These are phyloP conservation scores for Branchipolynoe longqiensis DNA, from an alignment of 2,888 invertebrate genomes.

Conservation along the genomic window DNA sequence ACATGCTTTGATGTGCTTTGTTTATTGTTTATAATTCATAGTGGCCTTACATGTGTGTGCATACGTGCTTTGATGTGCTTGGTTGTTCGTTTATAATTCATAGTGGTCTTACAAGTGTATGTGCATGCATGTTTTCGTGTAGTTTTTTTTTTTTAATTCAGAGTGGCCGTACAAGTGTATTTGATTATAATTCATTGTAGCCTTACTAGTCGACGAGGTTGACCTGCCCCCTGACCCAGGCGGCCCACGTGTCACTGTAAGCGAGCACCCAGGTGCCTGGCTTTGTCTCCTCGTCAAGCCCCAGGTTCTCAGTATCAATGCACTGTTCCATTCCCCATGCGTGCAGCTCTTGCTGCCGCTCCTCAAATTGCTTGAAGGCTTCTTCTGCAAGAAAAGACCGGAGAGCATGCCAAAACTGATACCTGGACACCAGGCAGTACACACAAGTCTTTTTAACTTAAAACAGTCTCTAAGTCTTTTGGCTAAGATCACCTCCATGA, in stretches of 20 bases:
- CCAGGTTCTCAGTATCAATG: conserved; percentile 61
- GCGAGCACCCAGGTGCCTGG: conserved; percentile 67
- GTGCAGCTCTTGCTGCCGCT: neutral
- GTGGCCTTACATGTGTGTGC: too few species aligned
- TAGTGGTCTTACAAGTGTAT: too few species aligned
- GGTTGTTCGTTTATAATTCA: too few species aligned
- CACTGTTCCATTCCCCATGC: neutral
- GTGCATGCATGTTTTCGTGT: too few species aligned
- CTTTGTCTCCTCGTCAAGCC: conserved; percentile 58
- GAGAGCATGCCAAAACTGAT: neutral
- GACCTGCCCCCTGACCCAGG: conserved; percentile 69
- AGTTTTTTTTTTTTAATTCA: neutral
- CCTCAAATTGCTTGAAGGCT: neutral
- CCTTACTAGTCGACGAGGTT: conserved; percentile 69
- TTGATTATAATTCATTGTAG: neutral
- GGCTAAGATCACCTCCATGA: neutral
- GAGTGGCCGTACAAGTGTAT: neutral
- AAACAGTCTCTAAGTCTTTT: neutral
- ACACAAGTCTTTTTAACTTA: neutral
- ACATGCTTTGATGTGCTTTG: too few species aligned
- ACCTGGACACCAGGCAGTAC: neutral
- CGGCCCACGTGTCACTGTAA: conserved; percentile 3
- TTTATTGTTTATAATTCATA: too few species aligned
- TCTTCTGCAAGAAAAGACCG: neutral
- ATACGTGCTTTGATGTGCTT: too few species aligned